These are phyloP conservation scores for Synergus laeviventris DNA, from an alignment of 2,888 invertebrate species.

Conservation along the genomic window DNA sequence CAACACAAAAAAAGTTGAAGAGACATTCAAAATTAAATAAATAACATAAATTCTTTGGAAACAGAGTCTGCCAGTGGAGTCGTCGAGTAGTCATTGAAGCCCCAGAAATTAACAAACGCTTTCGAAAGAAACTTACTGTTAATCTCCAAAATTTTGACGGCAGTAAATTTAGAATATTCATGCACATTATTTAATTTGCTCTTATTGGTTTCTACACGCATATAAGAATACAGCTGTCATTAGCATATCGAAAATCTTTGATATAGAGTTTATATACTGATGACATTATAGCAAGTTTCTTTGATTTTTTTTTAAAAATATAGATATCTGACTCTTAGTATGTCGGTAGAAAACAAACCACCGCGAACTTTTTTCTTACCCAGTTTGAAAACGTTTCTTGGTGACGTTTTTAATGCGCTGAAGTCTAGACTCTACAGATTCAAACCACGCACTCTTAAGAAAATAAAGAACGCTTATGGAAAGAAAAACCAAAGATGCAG, in stretches of 20 bases:
- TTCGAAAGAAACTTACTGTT: conserved; percentile 56
- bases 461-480: not conserved
- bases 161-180: conserved; percentile 62
- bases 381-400: conserved; percentile 30
- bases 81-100: conserved; percentile 60
- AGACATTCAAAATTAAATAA: conserved; percentile 37
- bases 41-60: conserved; percentile 48
- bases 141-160: conserved; percentile 55
- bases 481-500: conserved; percentile 18
- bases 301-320: conserved; percentile 39
- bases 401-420: conserved; percentile 31
- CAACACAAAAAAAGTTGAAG: conserved; percentile 48
- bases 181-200: not conserved
- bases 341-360: not conserved
- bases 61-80: conserved; percentile 64
- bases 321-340: conserved; percentile 26
- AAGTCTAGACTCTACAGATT: conserved; percentile 31
- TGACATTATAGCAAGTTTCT: conserved; percentile 23
- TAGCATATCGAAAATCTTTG: conserved; percentile 29
- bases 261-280: conserved; percentile 24
- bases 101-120: conserved; percentile 61
- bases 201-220: conserved; percentile 41
- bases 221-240: conserved; percentile 34
- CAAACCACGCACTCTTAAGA: not conserved
- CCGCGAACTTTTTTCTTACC: conserved; percentile 8